Conservation (phyloP, 2,113 vertebrate genomes). For the Caranx melampygus region DNA sequence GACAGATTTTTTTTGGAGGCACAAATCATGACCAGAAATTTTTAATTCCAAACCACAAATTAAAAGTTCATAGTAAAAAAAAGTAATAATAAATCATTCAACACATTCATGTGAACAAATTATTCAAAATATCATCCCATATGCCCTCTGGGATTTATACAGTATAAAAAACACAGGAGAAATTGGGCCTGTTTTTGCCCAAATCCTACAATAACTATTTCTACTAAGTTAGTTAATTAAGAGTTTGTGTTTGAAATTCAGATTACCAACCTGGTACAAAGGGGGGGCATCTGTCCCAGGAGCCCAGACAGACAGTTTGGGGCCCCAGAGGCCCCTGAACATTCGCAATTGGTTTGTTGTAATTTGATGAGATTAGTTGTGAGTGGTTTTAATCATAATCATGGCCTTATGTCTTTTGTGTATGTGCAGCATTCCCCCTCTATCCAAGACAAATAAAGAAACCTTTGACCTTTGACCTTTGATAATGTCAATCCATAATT, state of each 20-base stretch:
- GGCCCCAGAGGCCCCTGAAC: too few species aligned
- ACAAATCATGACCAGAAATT: background rate
- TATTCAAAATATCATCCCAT: background rate
- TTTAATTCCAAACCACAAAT: background rate
- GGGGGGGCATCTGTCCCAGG: too few species aligned
- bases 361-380: background rate
- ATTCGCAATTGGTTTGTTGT: background rate
- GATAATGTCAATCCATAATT: background rate
- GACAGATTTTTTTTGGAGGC: too few species aligned
- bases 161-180: background rate
- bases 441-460: too few species aligned
- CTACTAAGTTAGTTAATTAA: too few species aligned
- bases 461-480: background rate
- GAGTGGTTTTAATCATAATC: background rate
- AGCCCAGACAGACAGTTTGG: too few species aligned
- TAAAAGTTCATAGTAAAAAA: background rate
- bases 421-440: too few species aligned
- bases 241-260: too few species aligned
- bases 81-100: too few species aligned
- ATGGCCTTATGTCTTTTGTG: too few species aligned
- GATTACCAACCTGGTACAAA: too few species aligned
- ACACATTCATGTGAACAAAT: background rate
- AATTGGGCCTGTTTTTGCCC: background rate
- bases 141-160: background rate
- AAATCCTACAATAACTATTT: background rate